Percentiles rank a stretch among this genome's conserved stretches.
These are phyloP conservation scores for Erythrocercus mccallii DNA, from an alignment of 2,113 vertebrate species.

Conservation along the genomic window DNA sequence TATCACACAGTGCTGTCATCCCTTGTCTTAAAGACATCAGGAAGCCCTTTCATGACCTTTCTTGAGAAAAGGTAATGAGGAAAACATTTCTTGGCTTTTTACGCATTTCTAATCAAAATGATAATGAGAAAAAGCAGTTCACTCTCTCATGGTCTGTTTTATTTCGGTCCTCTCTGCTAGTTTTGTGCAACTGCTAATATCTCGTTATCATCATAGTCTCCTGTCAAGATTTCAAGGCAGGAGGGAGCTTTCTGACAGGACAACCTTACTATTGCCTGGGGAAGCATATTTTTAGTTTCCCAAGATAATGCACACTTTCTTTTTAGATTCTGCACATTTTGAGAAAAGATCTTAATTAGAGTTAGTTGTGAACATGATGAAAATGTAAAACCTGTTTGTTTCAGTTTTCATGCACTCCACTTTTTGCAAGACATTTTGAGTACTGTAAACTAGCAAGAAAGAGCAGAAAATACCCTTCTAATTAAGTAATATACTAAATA, in stretches of 20 bases:
- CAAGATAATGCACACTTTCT: constrained; percentile 16
- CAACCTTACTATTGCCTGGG: constrained; percentile 19
- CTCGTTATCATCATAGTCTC: neutral
- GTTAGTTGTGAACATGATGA: neutral
- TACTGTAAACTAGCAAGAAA: neutral
- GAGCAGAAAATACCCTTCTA: neutral
- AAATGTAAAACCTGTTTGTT: neutral
- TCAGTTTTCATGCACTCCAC: neutral
- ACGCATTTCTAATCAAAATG: neutral
- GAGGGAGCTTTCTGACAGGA: constrained; percentile 8
- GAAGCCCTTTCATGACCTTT: neutral
- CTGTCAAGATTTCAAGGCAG: constrained; percentile 33
- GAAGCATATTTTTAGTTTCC: constrained; percentile 36
- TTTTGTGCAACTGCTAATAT: neutral
- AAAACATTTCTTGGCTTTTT: neutral
- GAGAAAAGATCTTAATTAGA: constrained; percentile 20
- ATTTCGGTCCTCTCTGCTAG: neutral
- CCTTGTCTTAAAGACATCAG: neutral
- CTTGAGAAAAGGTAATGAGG: neutral
- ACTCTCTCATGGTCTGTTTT: neutral
- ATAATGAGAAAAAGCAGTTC: neutral
- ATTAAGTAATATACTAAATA: neutral
- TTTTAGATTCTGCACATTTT: neutral
- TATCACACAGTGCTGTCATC: neutral
- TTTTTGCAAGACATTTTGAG: neutral